These are phyloP conservation scores for Prinia subflava DNA, from an alignment of 2,113 vertebrate species.

Conservation along the genomic window DNA sequence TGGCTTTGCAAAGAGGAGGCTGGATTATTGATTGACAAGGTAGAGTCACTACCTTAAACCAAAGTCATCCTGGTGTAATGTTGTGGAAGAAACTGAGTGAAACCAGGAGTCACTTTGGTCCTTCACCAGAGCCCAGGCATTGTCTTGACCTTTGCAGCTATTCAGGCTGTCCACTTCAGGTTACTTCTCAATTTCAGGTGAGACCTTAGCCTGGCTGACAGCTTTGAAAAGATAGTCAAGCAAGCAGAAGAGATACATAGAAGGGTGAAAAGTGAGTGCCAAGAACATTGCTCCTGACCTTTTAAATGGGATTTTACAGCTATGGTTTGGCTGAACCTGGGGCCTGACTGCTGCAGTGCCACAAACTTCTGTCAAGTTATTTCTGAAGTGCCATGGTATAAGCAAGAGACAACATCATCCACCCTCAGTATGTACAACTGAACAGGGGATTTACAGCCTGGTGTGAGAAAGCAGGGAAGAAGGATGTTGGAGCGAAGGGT, in stretches of 20 bases:
- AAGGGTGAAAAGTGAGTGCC: neutral
- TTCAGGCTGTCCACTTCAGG: neutral
- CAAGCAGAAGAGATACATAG: neutral
- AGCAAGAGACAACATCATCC: neutral
- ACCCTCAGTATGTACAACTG: neutral
- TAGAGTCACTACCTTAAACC: neutral
- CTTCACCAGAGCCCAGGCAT: neutral
- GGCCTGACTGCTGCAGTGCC: neutral
- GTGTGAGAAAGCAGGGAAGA: neutral
- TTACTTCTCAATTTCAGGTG: conserved; percentile 11
- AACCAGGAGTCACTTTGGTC: neutral
- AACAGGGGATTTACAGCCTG: neutral
- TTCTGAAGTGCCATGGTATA: neutral
- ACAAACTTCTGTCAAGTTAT: neutral
- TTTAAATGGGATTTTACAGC: conserved; percentile 52
- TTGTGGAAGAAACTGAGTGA: neutral
- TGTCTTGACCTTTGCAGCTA: conserved; percentile 21
- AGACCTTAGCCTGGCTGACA: conserved; percentile 41
- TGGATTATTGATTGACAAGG: neutral
- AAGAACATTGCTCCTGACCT: conserved; percentile 51
- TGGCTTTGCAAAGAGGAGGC: neutral
- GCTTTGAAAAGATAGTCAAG: conserved; percentile 36
- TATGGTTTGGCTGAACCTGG: neutral
- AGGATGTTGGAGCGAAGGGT: neutral
- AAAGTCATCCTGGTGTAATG: neutral